A percentile compares a stretch with the other conserved stretches of the same genome.
These are phyloP conservation scores for Microtus oregoni DNA, from an alignment of 2,113 vertebrate species.

Conservation along the genomic window DNA sequence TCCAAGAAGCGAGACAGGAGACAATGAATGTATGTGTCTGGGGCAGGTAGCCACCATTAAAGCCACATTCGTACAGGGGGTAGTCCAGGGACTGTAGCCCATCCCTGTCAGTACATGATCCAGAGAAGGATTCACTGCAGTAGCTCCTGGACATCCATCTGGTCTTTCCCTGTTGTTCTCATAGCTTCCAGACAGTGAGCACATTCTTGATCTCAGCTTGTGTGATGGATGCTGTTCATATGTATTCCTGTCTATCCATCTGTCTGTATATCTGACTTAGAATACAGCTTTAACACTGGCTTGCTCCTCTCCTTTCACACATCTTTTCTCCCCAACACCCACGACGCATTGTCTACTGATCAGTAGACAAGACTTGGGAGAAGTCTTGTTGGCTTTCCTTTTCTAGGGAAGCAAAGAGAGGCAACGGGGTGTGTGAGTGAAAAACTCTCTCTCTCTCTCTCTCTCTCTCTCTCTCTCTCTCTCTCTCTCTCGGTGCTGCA, in stretches of 20 bases:
- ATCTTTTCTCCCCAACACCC: accelerated
- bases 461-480: not conserved
- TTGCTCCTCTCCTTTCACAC: not conserved
- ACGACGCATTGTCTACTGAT: not conserved
- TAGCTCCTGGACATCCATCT: not conserved
- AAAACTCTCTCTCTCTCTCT: no score
- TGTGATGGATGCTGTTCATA: not conserved
- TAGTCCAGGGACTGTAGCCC: not conserved
- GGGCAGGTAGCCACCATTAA: constrained; percentile 62
- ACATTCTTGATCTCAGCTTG: not conserved
- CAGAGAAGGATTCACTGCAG: constrained; percentile 40
- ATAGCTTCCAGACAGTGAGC: not conserved
- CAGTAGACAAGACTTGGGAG: not conserved
- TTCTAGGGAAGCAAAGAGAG: not conserved
- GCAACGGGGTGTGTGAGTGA: not conserved
- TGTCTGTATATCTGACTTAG: not conserved
- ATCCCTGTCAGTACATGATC: not conserved
- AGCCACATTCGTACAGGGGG: constrained; percentile 23
- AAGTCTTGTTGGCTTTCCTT: not conserved
- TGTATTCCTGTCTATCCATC: not conserved
- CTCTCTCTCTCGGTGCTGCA: no score
- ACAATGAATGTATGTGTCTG: constrained; percentile 53
- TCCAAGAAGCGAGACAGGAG: constrained; percentile 80
- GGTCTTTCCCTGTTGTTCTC: constrained; percentile 23
- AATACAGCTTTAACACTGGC: not conserved